Conservation (phyloP, 2,113 vertebrate genomes). For the Pagrus major region DNA sequence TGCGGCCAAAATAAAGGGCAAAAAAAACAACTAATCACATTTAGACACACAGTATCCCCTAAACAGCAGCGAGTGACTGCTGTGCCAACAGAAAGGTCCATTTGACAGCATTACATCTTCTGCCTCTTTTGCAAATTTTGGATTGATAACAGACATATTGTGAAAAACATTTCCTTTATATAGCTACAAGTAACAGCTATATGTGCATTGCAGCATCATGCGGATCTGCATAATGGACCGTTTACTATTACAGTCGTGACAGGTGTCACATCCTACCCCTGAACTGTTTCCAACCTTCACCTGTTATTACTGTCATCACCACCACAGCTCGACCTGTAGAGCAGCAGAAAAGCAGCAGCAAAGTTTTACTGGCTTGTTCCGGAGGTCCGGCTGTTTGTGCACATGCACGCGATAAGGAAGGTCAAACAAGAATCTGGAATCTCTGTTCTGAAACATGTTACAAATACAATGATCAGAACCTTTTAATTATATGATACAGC, state of each 20-base stretch:
- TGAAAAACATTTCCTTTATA: background rate
- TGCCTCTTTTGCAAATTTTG: conserved; percentile 1
- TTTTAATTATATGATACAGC: background rate
- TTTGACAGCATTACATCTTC: background rate
- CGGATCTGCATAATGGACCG: background rate
- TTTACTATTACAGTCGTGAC: conserved; percentile 15
- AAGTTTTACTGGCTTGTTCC: conserved; percentile 1
- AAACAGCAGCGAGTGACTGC: conserved; percentile 7
- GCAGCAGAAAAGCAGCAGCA: conserved; percentile 4
- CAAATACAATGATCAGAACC: conserved; percentile 7
- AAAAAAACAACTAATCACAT: conserved; percentile 30
- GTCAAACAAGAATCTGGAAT: conserved; percentile 8
- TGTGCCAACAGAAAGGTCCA: conserved; percentile 10
- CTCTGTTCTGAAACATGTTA: background rate
- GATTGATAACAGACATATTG: background rate
- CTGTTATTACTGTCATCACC: conserved; percentile 25
- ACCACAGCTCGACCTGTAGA: background rate
- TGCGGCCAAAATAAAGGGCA: conserved; percentile 33
- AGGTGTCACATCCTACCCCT: conserved; percentile 13
- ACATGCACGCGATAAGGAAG: conserved; percentile 40
- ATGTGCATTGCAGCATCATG: conserved; percentile 4
- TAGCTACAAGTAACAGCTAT: conserved; percentile 3
- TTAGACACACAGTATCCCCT: conserved; percentile 23
- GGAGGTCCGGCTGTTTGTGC: background rate
- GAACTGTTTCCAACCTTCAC: conserved; percentile 11